Evolutionary conservation across 1,140 invertebrate species (phyloP).

Genomic region (Cotesia glomerata): DNA sequence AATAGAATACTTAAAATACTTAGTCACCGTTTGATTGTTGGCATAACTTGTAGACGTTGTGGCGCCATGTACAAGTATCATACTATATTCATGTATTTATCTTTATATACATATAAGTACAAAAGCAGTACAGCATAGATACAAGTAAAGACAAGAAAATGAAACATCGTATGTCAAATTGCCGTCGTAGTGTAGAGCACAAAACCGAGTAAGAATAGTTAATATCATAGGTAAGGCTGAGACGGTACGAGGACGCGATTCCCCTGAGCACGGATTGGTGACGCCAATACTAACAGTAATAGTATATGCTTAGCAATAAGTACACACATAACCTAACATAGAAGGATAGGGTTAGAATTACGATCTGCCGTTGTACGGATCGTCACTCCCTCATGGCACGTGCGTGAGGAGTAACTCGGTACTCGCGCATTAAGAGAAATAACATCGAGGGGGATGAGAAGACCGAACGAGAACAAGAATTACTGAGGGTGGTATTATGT

Average conservation of each 20-base stretch:
- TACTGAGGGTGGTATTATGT: background rate
- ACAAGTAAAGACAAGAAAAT: background rate
- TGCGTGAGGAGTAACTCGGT: slow-evolving; percentile 4
- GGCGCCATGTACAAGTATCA: slow-evolving; percentile 9
- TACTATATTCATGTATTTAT: no score
- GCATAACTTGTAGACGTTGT: slow-evolving; percentile 7
- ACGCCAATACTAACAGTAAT: background rate
- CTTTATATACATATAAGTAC: background rate
- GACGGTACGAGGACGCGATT: background rate
- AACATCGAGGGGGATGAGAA: background rate
- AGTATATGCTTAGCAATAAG: background rate
- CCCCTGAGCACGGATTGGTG: background rate
- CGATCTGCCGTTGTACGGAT: background rate
- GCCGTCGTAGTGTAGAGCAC: background rate
- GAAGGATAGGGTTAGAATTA: background rate
- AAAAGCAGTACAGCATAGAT: background rate
- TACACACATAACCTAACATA: no score
- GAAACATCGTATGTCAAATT: slow-evolving; percentile 1
- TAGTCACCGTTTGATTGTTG: slow-evolving; percentile 6
- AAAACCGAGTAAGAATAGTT: slow-evolving; percentile 6
- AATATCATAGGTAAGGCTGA: background rate
- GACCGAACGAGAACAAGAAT: background rate
- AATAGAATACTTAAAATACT: background rate
- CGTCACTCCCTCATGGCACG: background rate
- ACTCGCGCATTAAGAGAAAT: background rate